Conservation (phyloP, 1,140 invertebrate species). For the Platyscapa corneri region DNA sequence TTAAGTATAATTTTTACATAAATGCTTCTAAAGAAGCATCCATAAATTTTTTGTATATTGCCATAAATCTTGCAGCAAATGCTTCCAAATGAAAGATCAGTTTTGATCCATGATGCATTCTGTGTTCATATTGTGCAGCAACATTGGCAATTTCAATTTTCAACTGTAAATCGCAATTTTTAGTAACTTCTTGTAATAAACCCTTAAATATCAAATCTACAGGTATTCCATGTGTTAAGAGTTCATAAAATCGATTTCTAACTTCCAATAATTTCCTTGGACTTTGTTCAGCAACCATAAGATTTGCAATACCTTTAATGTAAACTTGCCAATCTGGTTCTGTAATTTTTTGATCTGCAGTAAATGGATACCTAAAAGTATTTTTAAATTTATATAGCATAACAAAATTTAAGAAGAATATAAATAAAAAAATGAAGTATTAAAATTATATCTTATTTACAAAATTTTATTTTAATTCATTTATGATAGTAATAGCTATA, state of each 20-base stretch:
- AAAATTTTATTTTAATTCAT: neutral
- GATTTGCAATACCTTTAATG: constrained; percentile 89
- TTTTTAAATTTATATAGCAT: too few relatives aligned
- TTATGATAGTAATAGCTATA: too few relatives aligned
- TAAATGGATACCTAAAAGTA: constrained; percentile 84
- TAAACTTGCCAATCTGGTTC: constrained; percentile 96
- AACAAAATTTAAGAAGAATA: neutral
- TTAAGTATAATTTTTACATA: constrained; percentile 46
- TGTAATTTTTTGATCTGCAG: constrained; percentile 85
- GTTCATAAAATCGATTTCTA: constrained; percentile 91
- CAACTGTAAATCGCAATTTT: constrained; percentile 92
- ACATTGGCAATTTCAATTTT: constrained; percentile 89
- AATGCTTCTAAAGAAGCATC: constrained; percentile 78
- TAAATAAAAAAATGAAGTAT: neutral
- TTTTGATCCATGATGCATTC: constrained; percentile 92
- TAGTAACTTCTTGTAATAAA: constrained; percentile 88
- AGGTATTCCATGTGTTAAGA: constrained; percentile 95
- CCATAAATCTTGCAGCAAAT: constrained; percentile 97
- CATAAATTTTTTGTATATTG: constrained; percentile 90
- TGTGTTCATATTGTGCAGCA: constrained; percentile 93
- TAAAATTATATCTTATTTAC: neutral
- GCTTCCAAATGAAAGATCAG: constrained; percentile 98
- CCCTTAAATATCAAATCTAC: constrained; percentile 94
- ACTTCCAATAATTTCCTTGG: constrained; percentile 90
- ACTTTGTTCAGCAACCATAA: constrained; percentile 92